Percentiles rank a stretch among this genome's conserved stretches.
These are phyloP conservation scores for Papilio dardanus DNA, from an alignment of 1,140 invertebrate genomes.

Conservation along the genomic window DNA sequence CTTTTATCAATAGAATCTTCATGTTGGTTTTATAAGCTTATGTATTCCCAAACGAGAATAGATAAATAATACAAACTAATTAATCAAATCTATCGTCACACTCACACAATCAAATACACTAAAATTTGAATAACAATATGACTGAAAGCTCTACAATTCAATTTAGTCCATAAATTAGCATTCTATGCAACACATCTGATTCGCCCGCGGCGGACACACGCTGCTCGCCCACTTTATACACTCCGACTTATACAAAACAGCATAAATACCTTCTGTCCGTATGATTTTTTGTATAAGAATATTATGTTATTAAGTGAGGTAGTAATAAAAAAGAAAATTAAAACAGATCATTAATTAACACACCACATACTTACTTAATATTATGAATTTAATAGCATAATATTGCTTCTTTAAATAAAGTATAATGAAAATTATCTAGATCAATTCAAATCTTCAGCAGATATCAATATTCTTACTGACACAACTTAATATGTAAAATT, in stretches of 20 bases:
- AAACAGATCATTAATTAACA: too few species aligned
- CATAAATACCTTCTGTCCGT: too few species aligned
- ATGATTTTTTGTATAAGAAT: too few species aligned
- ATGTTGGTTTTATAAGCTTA: not conserved
- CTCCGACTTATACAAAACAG: not conserved
- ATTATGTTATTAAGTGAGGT: not conserved
- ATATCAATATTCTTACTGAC: too few species aligned
- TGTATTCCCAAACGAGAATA: not conserved
- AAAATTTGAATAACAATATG: slow-evolving; percentile 19
- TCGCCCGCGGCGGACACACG: slow-evolving; percentile 1
- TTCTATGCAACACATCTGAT: slow-evolving; percentile 18
- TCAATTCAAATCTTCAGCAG: too few species aligned
- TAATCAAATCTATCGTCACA: slow-evolving; percentile 5
- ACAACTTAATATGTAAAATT: too few species aligned
- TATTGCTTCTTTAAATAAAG: too few species aligned
- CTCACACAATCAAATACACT: not conserved
- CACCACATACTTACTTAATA: too few species aligned
- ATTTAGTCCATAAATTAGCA: slow-evolving; percentile 22
- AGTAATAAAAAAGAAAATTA: not conserved
- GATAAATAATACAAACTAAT: not conserved
- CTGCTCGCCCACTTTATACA: not conserved
- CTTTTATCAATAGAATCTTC: too few species aligned
- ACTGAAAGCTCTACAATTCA: slow-evolving; percentile 3
- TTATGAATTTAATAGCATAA: too few species aligned
- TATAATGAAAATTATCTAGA: too few species aligned